Base-by-base conservation (phyloP, 2,797 vertebrate species). In the Linurgus olivaceus region DNA sequence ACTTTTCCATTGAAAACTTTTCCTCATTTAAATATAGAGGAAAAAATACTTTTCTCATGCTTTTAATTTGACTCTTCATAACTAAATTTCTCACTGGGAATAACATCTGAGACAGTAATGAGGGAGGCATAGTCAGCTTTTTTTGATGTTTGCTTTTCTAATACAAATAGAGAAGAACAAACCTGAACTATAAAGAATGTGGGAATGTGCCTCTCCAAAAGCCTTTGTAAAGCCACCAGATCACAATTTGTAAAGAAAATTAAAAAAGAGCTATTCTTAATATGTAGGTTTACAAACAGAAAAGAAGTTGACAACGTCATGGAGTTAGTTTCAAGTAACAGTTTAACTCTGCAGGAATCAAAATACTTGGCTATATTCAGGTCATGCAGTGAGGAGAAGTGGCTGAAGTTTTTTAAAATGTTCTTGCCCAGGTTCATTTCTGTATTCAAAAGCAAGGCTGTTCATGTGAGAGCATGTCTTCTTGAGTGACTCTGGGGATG, bases 81-180 rank as follows among this genome's bases (percentile, higher is more conserved):
- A 75, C 65, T 86, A 29, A 24, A 84, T 76, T 93, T 84, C 74
- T 61, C 55, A 37, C 31, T 86, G 74, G 55, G 44, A 95, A 59
- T 65, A 76, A 84, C 55, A 84, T 84, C 66, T 58, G 37, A 93
- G 82, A 72, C 29, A 37, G 26, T 87, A 82, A 91, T 93, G 58
- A 67, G 38, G 63, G 58, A 84, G 58, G 24, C 74, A 66, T 16
- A 31, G 67, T 72, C 83, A 92, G 67, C 44, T 52, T 82, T 92
- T 93, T 55, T 40, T 29, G 10, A 52, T 81, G 71, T 92, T 96
- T 94, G 59, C 26, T 95, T 85, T 96, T 79, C 57, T 85, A 79
- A 76, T 67, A 86, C 51, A 93, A 68, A 78, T 52, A 63, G 40
- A 88, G 40, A 92, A 55, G 42, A 85, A 55, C 51, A 76, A 95